These are phyloP conservation scores for Anthopleura sola DNA, from an alignment of 64 coral and sea anemone species.

Conservation along the genomic window DNA sequence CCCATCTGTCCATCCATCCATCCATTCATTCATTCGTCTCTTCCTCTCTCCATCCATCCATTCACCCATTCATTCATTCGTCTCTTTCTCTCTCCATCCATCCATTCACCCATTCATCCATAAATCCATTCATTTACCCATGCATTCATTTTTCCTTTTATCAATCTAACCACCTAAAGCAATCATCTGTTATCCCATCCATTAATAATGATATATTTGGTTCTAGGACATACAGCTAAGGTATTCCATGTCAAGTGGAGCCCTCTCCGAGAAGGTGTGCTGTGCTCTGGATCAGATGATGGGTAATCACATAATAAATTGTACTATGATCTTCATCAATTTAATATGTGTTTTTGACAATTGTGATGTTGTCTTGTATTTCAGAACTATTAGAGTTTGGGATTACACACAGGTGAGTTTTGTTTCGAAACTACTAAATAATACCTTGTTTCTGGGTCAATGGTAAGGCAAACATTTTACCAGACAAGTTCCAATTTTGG, in stretches of 20 bases:
- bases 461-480: no score
- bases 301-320: conserved; percentile 38
- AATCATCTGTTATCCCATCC: neutral
- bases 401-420: conserved; percentile 86
- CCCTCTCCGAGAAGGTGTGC: conserved; percentile 83
- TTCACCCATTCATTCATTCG: neutral
- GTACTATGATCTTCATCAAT: neutral
- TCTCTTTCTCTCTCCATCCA: neutral
- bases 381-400: conserved; percentile 88
- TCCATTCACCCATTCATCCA: neutral
- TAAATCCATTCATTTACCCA: no score
- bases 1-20: no score
- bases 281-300: conserved; percentile 96
- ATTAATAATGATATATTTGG: neutral
- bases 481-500: no score
- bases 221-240: conserved; percentile 86
- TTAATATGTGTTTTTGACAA: neutral
- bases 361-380: neutral
- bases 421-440: no score
- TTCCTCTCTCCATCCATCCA: neutral
- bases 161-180: no score
- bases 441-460: no score
- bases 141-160: no score
- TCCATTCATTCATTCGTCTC: neutral
- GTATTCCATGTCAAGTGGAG: conserved; percentile 97